Percentiles rank a stretch among this genome's conserved stretches.
Evolutionary conservation across 2,113 vertebrate genomes (phyloP).

Genomic region (Dendrocopos noguchii): DNA sequence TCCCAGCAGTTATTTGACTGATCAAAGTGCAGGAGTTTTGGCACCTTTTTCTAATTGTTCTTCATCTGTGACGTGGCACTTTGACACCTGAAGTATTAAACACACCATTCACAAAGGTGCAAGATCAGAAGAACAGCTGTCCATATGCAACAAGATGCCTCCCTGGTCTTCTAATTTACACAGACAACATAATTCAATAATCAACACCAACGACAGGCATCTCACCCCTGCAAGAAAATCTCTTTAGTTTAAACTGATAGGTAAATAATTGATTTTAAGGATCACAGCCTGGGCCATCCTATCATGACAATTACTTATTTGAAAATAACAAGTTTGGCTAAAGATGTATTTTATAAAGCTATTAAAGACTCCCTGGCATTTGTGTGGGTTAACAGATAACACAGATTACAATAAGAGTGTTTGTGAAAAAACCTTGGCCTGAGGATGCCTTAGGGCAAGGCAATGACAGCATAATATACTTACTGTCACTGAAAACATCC

Average conservation of each 20-base stretch:
- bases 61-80: background rate
- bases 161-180: background rate
- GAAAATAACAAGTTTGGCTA: background rate
- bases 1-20: background rate
- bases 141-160: background rate
- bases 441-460: background rate
- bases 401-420: background rate
- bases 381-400: background rate
- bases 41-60: background rate
- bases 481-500: constrained; percentile 32
- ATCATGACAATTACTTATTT: background rate
- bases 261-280: background rate
- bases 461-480: constrained; percentile 41
- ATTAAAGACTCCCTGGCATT: background rate
- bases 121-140: background rate
- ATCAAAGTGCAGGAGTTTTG: background rate
- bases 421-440: background rate
- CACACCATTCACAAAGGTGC: background rate
- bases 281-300: background rate
- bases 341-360: background rate
- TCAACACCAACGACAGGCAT: background rate
- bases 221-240: background rate
- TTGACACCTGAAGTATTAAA: background rate
- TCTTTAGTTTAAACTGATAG: background rate
- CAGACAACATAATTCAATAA: background rate